These are phyloP conservation scores for Electrophaes corylata DNA, from an alignment of 2,888 invertebrate genomes.

Conservation along the genomic window DNA sequence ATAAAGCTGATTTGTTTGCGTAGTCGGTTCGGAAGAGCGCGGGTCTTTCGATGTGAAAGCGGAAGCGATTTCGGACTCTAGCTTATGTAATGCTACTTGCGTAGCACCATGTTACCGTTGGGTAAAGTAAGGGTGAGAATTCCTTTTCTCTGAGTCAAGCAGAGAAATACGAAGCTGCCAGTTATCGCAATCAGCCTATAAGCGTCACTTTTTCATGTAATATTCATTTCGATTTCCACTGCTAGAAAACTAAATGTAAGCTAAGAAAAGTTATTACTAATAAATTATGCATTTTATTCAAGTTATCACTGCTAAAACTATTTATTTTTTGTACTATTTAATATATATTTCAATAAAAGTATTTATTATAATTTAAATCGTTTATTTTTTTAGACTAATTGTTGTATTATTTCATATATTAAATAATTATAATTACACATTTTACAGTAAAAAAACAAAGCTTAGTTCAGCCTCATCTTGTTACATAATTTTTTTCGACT, in stretches of 20 bases:
- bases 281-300: constrained; percentile 30
- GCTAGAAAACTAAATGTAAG: constrained; percentile 46
- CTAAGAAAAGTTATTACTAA: constrained; percentile 33
- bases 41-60: constrained; percentile 46
- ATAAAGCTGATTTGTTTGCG: constrained; percentile 31
- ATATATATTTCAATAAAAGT: constrained; percentile 59
- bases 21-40: constrained; percentile 43
- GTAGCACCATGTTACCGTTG: constrained; percentile 44
- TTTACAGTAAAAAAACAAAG: constrained; percentile 17
- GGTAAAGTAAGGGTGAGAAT: constrained; percentile 62
- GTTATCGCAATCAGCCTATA: constrained; percentile 26
- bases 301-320: constrained; percentile 55
- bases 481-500: constrained; percentile 2
- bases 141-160: constrained; percentile 78
- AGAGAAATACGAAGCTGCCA: constrained; percentile 79
- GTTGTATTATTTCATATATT: constrained; percentile 10
- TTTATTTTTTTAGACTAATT: constrained; percentile 30
- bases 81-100: constrained; percentile 29
- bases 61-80: constrained; percentile 30
- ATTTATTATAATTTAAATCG: constrained; percentile 35
- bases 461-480: not conserved
- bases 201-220: constrained; percentile 18
- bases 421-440: constrained; percentile 16
- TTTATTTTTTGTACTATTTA: constrained; percentile 73
- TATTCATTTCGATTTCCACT: constrained; percentile 34